A percentile compares a stretch with the other conserved stretches of the same genome.
phyloP scores from a whole-genome alignment of 1,140 invertebrate genomes.

The Bathynomus jamesi region DNA sequence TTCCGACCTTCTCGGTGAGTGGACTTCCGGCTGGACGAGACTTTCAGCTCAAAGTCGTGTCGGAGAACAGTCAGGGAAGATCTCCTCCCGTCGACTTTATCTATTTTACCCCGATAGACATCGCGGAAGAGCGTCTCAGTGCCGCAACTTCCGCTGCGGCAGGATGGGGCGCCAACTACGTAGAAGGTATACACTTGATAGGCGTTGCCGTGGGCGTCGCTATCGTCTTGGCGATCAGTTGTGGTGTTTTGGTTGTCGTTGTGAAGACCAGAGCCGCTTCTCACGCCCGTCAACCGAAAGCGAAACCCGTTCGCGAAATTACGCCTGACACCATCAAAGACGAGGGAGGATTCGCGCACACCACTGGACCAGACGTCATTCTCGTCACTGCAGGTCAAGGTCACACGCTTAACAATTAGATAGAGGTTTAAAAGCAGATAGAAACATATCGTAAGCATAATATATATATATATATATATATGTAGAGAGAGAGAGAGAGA shows the following conservation, averaged over 20 bases:
- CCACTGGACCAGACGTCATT: neutral
- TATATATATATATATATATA: too few relatives aligned
- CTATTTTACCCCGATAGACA: neutral
- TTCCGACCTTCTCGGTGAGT: neutral
- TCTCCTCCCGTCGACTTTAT: neutral
- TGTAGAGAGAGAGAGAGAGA: too few relatives aligned
- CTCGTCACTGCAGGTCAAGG: neutral
- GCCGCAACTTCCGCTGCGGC: neutral
- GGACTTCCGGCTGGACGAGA: neutral
- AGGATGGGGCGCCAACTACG: neutral
- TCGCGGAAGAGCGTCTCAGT: neutral
- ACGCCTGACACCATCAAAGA: neutral
- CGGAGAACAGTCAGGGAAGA: neutral
- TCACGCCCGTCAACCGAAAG: neutral
- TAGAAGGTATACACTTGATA: neutral
- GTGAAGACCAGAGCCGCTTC: neutral
- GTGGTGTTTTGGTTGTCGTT: neutral
- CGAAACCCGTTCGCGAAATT: neutral
- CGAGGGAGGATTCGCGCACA: neutral
- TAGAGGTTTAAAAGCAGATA: too few relatives aligned
- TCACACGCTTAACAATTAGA: too few relatives aligned
- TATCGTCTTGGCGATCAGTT: neutral
- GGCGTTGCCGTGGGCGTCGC: neutral
- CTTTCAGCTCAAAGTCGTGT: neutral
- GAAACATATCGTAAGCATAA: too few relatives aligned